phyloP scores from a whole-genome alignment of 1,140 invertebrate genomes.

The Leptopilina clavipes region DNA sequence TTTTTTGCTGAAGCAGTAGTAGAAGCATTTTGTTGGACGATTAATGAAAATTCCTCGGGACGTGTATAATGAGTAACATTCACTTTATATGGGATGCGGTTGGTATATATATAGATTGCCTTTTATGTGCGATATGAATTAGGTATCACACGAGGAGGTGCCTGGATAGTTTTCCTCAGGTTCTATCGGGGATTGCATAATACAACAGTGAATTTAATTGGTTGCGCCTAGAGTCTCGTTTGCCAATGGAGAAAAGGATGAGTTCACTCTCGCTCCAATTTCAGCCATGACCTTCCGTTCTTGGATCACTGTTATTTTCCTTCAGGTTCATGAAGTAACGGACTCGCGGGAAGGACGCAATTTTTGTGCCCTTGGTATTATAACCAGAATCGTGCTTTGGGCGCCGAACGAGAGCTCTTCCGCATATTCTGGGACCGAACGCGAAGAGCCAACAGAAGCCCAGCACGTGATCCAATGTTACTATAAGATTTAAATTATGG shows the following conservation, averaged over 20 bases:
- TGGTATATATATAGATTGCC: too few relatives aligned
- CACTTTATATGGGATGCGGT: too few relatives aligned
- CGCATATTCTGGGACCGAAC: conserved; percentile 13
- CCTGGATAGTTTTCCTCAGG: too few relatives aligned
- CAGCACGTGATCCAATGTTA: conserved; percentile 41
- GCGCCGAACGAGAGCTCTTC: conserved; percentile 6
- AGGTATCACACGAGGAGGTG: too few relatives aligned
- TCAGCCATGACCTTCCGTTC: conserved; percentile 8
- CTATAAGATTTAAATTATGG: conserved; percentile 61
- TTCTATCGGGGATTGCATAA: too few relatives aligned
- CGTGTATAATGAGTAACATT: too few relatives aligned
- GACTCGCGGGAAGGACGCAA: background rate
- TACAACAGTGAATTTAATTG: conserved; percentile 2
- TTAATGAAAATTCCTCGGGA: too few relatives aligned
- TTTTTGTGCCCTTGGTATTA: conserved; percentile 33
- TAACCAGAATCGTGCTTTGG: conserved; percentile 31
- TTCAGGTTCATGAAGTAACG: conserved; percentile 26
- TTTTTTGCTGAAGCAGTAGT: too few relatives aligned
- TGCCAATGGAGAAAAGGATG: background rate
- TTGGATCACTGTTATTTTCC: conserved; percentile 31
- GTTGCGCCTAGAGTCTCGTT: background rate
- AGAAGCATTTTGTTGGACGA: too few relatives aligned
- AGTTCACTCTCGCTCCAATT: conserved; percentile 31
- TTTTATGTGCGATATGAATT: too few relatives aligned
- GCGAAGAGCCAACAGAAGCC: conserved; percentile 10